Conservation (phyloP, 1,140 invertebrate genomes). For the Atopsyche davidsoni region DNA sequence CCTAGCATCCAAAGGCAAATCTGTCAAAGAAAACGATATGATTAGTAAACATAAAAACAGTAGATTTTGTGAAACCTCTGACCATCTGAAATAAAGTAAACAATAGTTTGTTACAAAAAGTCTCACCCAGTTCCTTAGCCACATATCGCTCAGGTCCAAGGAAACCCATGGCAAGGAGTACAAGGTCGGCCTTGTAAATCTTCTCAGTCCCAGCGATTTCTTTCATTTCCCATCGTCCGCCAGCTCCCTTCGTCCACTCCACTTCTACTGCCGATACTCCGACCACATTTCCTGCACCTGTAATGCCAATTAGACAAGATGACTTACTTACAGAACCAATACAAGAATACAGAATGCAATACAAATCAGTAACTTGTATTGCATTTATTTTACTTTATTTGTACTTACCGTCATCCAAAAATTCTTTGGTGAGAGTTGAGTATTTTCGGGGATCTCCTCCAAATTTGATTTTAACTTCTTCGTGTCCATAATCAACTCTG, state of each 20-base stretch:
- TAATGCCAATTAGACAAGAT: too few relatives aligned
- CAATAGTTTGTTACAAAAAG: conserved; percentile 1
- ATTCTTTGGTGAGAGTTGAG: conserved; percentile 91
- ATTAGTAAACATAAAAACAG: not conserved
- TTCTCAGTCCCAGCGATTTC: conserved; percentile 79
- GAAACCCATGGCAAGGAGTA: conserved; percentile 98
- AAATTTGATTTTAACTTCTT: conserved; percentile 88
- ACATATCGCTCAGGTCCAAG: conserved; percentile 92
- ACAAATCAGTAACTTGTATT: not conserved
- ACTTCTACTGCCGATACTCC: conserved; percentile 88
- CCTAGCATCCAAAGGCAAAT: conserved; percentile 78
- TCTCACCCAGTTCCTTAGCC: conserved; percentile 66
- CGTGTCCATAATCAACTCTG: conserved; percentile 96
- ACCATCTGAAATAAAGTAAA: not conserved
- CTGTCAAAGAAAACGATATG: conserved; percentile 30
- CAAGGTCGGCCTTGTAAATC: conserved; percentile 83
- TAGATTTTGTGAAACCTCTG: not conserved
- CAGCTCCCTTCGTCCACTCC: conserved; percentile 89
- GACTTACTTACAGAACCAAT: too few relatives aligned
- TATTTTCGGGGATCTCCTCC: conserved; percentile 92
- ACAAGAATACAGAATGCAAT: not conserved
- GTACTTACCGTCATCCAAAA: conserved; percentile 78
- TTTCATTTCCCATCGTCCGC: conserved; percentile 90
- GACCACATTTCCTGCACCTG: conserved; percentile 66
- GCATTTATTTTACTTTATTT: conserved; percentile 1